Evolutionary conservation across 2,797 vertebrate species (phyloP).

Genomic region (Gila robusta): DNA sequence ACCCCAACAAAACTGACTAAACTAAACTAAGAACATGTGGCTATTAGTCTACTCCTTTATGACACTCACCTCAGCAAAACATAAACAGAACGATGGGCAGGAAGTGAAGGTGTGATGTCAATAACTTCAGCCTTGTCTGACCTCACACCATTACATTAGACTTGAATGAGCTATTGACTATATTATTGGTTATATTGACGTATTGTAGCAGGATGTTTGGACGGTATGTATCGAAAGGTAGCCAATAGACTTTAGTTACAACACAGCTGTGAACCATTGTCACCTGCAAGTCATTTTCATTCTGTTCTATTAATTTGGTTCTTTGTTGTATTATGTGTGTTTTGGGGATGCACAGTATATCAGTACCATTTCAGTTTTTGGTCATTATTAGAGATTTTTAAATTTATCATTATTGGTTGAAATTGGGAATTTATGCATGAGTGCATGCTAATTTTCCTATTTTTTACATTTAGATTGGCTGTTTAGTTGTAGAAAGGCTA

Average conservation of each 20-base stretch:
- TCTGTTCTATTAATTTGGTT: neutral
- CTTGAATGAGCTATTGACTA: neutral
- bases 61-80: neutral
- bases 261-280: neutral
- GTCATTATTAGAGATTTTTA: neutral
- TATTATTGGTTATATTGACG: neutral
- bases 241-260: neutral
- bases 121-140: neutral
- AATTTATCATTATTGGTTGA: neutral
- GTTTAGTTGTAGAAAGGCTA: neutral
- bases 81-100: neutral
- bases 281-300: neutral
- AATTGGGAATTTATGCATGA: neutral
- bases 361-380: neutral
- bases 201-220: neutral
- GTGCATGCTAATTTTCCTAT: neutral
- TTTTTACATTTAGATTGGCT: neutral
- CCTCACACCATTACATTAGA: neutral
- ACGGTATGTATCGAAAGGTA: neutral
- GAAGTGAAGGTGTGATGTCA: neutral
- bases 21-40: neutral
- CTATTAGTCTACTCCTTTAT: neutral
- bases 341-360: neutral
- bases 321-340: neutral
- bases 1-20: neutral